Evolutionary conservation across 2,888 invertebrate genomes (phyloP).

Genomic region (Andrena dorsata): DNA sequence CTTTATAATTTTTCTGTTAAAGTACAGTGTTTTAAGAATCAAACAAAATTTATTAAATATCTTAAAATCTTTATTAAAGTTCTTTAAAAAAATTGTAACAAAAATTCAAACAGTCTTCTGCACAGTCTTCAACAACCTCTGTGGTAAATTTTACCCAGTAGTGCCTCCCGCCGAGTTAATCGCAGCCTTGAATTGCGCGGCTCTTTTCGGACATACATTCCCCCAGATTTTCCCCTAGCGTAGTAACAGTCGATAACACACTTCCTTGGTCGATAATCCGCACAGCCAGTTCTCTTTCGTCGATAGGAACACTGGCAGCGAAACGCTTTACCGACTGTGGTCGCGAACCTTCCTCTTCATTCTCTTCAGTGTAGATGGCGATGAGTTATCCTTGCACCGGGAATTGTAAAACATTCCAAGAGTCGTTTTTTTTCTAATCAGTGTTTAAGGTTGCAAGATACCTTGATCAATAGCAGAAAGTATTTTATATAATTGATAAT

Average conservation of each 20-base stretch:
- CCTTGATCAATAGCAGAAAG: not conserved
- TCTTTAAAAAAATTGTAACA: too few species aligned
- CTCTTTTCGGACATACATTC: not conserved
- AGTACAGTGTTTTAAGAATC: too few species aligned
- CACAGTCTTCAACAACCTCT: too few species aligned
- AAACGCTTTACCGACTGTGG: not conserved
- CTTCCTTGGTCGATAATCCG: not conserved
- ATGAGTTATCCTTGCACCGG: not conserved
- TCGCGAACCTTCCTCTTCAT: too few species aligned
- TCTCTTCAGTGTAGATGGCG: slow-evolving; percentile 17
- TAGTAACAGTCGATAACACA: slow-evolving; percentile 23
- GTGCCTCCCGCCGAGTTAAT: too few species aligned
- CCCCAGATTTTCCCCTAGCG: not conserved
- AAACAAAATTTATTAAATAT: too few species aligned
- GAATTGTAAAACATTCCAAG: not conserved
- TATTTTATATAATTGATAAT: not conserved
- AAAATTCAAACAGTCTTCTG: too few species aligned
- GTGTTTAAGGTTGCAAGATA: not conserved
- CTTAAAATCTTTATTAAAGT: too few species aligned
- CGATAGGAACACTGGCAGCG: not conserved
- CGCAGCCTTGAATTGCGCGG: not conserved
- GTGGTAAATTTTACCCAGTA: too few species aligned
- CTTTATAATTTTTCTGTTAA: too few species aligned
- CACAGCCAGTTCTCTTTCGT: not conserved
- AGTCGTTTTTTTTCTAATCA: not conserved